Evolutionary conservation across 2,888 invertebrate genomes (phyloP).

Genomic region (Drosophila anomalata): DNA sequence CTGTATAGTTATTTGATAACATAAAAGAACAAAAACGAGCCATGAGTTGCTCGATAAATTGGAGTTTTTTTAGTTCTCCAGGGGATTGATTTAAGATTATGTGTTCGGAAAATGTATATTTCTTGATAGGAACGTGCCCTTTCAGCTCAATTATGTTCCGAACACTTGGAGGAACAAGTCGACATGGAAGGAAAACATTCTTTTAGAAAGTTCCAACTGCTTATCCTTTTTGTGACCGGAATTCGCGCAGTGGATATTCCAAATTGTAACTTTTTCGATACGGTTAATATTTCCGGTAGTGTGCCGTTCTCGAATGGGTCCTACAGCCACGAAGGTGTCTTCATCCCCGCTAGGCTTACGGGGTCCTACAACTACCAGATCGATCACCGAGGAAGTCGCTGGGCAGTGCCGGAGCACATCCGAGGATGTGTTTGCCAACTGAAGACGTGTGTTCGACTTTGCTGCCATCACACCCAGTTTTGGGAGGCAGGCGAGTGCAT

Average conservation of each 20-base stretch:
- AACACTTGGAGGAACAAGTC: neutral
- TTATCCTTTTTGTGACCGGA: neutral
- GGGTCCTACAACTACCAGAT: conserved; percentile 48
- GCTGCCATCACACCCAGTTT: conserved; percentile 45
- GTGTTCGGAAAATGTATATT: neutral
- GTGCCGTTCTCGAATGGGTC: neutral
- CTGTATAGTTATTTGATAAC: neutral
- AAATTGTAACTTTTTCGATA: conserved; percentile 5
- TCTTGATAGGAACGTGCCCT: neutral
- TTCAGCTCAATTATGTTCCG: neutral
- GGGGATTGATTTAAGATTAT: neutral
- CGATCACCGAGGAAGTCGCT: neutral
- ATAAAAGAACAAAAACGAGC: neutral
- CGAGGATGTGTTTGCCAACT: conserved; percentile 72
- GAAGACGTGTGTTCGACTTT: conserved; percentile 76
- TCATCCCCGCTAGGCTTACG: conserved; percentile 30
- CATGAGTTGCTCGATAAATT: neutral
- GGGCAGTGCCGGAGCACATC: conserved; percentile 34
- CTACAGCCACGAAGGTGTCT: neutral
- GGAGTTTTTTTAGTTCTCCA: neutral
- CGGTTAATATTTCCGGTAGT: neutral
- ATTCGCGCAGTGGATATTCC: neutral
- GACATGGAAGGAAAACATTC: neutral
- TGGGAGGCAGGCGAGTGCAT: neutral
- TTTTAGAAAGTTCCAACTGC: neutral